Evolutionary conservation across 2,888 invertebrate genomes (phyloP), one percentile per base, ranked within the genome.

Genomic region (Cacoxenus indagator): DNA sequence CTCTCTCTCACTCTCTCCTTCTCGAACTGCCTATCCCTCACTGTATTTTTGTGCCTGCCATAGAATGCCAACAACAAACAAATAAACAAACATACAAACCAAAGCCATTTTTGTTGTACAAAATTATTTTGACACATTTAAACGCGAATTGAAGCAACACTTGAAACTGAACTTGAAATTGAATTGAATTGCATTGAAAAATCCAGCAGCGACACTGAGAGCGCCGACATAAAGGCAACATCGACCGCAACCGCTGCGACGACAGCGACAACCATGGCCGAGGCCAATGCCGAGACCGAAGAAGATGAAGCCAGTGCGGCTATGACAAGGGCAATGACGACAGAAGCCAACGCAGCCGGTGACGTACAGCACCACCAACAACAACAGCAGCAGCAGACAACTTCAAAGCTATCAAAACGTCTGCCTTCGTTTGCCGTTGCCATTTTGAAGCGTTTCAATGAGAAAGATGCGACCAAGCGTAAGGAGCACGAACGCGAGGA

Each of bases 161-260:
- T 2, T 26, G 17, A 37, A 37, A 29, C 55, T 55, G 55, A 27
- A 26, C 55, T 61, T 61, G 31, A 64, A 48, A 45, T 14, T 62
- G 45, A 37, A 37, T 62, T 62, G 37, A 71, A 76, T 71, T 76
- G 74, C 73, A 76, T 75, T 75, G 26, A 71, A 61, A 71, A 74
- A 85, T 86, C 80, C 84, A 92, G 92, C 85, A 92, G 92, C 84
- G 92, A 92, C 87, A 92, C 92, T 48, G 92, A 92, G 86, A 92
- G 92, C 83, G 91, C 91, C 67, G 92, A 90, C 74, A 88, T 89
- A 71, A 86, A 86, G 74, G 85, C 86, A 72, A 85, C 84, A 74
- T 84, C 86, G 68, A 86, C 81, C 67, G 84, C 84, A 54, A 85
- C 86, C 27, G 78, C 85, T 17, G 79, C 80, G 66, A 83, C 76